phyloP scores from a whole-genome alignment of 2,113 vertebrate species.

The Notarius lentiginosus region DNA sequence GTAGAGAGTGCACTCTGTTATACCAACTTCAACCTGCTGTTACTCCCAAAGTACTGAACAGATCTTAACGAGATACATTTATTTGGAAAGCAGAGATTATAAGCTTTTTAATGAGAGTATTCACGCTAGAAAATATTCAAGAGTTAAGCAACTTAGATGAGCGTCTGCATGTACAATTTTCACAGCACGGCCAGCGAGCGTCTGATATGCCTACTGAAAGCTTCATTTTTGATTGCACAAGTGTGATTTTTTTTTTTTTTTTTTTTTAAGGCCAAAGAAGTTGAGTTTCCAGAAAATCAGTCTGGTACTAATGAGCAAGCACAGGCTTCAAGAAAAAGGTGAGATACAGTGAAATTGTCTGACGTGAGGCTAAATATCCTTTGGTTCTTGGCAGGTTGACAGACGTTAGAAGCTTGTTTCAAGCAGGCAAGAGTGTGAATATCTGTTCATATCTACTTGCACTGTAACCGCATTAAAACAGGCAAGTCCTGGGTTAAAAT shows the following conservation, averaged over 20 bases:
- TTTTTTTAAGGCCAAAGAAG: background rate
- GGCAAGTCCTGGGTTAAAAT: background rate
- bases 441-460: background rate
- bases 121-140: too few species aligned
- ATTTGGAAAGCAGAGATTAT: too few species aligned
- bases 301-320: background rate
- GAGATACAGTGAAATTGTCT: constrained; percentile 25
- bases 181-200: too few species aligned
- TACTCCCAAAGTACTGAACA: too few species aligned
- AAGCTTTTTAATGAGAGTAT: too few species aligned
- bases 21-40: too few species aligned
- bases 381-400: constrained; percentile 1
- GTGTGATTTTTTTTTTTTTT: background rate
- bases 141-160: too few species aligned
- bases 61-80: too few species aligned
- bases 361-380: constrained; percentile 32
- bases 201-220: background rate
- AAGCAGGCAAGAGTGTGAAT: background rate
- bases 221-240: background rate
- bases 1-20: too few species aligned
- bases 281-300: background rate
- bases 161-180: too few species aligned
- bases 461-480: background rate
- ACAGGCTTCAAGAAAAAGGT: background rate
- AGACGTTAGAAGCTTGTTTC: background rate